Conservation (phyloP, 1,140 invertebrate species). For the Bombus waltoni region DNA sequence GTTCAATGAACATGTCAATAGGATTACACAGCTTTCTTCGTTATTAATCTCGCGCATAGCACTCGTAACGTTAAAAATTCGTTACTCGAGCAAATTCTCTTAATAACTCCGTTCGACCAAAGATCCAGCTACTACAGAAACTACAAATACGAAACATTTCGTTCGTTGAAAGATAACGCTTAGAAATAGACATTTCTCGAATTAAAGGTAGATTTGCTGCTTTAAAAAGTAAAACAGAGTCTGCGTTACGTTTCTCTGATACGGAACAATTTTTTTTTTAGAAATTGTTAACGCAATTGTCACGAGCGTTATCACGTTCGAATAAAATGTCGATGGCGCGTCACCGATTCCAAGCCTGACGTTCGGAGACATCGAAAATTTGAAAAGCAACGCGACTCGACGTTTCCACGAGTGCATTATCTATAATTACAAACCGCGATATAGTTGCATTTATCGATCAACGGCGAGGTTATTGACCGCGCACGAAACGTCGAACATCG, state of each 20-base stretch:
- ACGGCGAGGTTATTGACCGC: slow-evolving; percentile 38
- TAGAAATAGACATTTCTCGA: too few relatives aligned
- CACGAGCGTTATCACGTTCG: background rate
- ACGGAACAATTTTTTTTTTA: background rate
- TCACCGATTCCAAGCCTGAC: background rate
- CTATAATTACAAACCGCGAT: slow-evolving; percentile 29
- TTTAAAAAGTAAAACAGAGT: too few relatives aligned
- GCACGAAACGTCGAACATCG: background rate
- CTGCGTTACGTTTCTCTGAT: background rate
- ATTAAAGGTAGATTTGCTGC: too few relatives aligned
- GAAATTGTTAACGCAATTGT: background rate
- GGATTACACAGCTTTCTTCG: background rate
- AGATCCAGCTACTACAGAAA: background rate
- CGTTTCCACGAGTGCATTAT: slow-evolving; percentile 12
- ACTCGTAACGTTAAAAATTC: background rate
- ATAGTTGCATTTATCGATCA: slow-evolving; percentile 36
- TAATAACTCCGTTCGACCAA: background rate
- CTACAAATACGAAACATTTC: too few relatives aligned
- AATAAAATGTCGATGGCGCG: background rate
- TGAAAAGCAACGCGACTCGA: slow-evolving; percentile 9
- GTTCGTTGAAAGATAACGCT: too few relatives aligned
- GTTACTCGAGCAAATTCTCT: background rate
- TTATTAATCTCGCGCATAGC: background rate
- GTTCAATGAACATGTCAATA: background rate
- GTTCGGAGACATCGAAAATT: slow-evolving; percentile 10